Evolutionary conservation across 2,888 invertebrate genomes (phyloP), one percentile per base, ranked within the genome.

Genomic region (Clunio marinus): DNA sequence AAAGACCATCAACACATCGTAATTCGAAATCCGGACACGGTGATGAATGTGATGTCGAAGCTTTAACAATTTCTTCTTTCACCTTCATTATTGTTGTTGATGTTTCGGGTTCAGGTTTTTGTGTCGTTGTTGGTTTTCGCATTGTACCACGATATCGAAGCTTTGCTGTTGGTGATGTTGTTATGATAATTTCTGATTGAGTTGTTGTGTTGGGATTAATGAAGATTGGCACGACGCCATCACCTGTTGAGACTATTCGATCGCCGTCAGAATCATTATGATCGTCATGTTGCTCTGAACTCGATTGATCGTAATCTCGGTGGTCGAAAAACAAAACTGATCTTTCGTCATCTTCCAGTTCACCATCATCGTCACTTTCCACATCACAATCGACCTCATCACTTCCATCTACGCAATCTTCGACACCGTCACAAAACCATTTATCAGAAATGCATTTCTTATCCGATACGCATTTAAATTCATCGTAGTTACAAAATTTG

Each of bases 1-100:
- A 86, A 70, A 83, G 80, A 25, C 86, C 86, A 73, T 85, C 85
- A 2, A 85, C 83, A 72, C 86, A 86, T 68, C 86, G 81, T 62
- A 86, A 75, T 72, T 86, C 83, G 0, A 81, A 81, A 66, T 76
- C 78, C 1, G 81, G 83, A 73, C 80, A 84, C 0, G 82, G 81
- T 0, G 82, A 82, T 1, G 77, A 75, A 72, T 81, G 81, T 8
- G 80, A 78, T 10, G 77, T 77, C 28, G 63, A 63, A 28, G 24
- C 41, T 69, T 58, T 70, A 65, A 58, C 58, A 41, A 28, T 68
- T 59, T 15, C 24, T 13, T 22, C 20, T 35, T 25, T 51, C 46
- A 24, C 66, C n/a, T 25, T 51, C 45, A 25, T 69, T 62, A 69
- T 63, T 20, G 72, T 70, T 66, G 65, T 70, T 15, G 51, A 63